Evolutionary conservation across 53 echinoderm and acorn worm genomes (phyloP).

Genomic region (Actinopyga echinites): DNA sequence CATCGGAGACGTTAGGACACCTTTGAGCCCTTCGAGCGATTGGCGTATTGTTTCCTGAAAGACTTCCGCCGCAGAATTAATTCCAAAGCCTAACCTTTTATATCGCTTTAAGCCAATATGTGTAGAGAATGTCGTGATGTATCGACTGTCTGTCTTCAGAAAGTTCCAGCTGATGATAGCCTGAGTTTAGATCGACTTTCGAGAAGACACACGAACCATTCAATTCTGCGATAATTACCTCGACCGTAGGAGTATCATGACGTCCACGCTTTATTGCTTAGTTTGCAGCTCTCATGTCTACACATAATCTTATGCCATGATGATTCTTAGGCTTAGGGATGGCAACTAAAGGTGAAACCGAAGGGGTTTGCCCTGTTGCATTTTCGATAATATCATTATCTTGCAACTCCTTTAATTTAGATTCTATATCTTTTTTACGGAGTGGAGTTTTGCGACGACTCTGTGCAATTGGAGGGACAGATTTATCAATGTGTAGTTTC

Average conservation of each 20-base stretch:
- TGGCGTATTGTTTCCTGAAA: constrained; percentile 64
- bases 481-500: constrained; percentile 2
- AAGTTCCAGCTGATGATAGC: constrained; percentile 59
- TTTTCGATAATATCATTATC: constrained; percentile 70
- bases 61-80: constrained; percentile 59
- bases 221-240: constrained; percentile 47
- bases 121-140: constrained; percentile 70
- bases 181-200: constrained; percentile 58
- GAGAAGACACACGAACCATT: constrained; percentile 53
- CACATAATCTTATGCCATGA: constrained; percentile 27
- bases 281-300: constrained; percentile 49
- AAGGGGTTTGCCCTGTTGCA: constrained; percentile 54
- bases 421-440: constrained; percentile 51
- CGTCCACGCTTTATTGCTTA: constrained; percentile 58
- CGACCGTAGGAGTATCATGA: constrained; percentile 56
- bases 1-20: constrained; percentile 61
- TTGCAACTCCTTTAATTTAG: constrained; percentile 47
- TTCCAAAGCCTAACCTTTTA: constrained; percentile 65
- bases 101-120: constrained; percentile 60
- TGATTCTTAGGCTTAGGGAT: constrained; percentile 51
- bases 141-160: constrained; percentile 25
- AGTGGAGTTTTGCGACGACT: constrained; percentile 62
- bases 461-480: constrained; percentile 55
- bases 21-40: constrained; percentile 49
- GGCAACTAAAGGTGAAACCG: constrained; percentile 64